A percentile compares a stretch with the other conserved stretches of the same genome.
Evolutionary conservation across 2,888 invertebrate species (phyloP).

Genomic region (Acleris emargana): DNA sequence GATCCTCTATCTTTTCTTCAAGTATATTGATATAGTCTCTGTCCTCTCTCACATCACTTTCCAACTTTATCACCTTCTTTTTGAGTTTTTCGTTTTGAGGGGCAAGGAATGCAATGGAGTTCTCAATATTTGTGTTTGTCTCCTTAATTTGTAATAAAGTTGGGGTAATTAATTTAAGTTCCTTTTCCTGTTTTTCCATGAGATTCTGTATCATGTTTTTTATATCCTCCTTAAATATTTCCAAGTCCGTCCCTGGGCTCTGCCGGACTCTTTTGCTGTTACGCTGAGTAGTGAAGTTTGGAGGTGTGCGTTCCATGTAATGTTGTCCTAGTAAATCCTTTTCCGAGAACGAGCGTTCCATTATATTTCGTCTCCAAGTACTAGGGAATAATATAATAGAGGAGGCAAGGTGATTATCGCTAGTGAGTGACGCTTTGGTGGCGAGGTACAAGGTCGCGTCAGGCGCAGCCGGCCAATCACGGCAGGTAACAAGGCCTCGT

Average conservation of each 20-base stretch:
- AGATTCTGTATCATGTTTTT: constrained; percentile 23
- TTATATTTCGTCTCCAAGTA: too few species aligned
- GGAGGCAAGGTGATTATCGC: too few species aligned
- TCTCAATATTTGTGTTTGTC: constrained; percentile 37
- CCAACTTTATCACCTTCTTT: constrained; percentile 33
- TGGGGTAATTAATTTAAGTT: neutral
- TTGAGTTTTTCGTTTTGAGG: constrained; percentile 37
- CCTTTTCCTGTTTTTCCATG: neutral
- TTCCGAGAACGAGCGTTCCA: too few species aligned
- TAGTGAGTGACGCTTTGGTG: too few species aligned
- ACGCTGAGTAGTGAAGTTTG: neutral
- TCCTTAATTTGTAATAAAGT: constrained; percentile 33
- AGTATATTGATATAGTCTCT: neutral
- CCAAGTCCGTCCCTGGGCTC: neutral
- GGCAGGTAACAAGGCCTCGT: too few species aligned
- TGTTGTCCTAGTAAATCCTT: too few species aligned
- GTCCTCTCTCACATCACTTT: neutral
- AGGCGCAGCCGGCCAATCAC: too few species aligned
- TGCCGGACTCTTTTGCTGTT: neutral
- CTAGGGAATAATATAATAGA: too few species aligned
- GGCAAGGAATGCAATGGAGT: constrained; percentile 31
- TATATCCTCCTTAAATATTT: constrained; percentile 31
- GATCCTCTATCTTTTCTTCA: neutral
- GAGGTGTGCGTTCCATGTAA: too few species aligned
- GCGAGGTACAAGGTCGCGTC: too few species aligned